Base-by-base conservation (phyloP, 2,888 invertebrate species). In the Argyresthia albistria region DNA sequence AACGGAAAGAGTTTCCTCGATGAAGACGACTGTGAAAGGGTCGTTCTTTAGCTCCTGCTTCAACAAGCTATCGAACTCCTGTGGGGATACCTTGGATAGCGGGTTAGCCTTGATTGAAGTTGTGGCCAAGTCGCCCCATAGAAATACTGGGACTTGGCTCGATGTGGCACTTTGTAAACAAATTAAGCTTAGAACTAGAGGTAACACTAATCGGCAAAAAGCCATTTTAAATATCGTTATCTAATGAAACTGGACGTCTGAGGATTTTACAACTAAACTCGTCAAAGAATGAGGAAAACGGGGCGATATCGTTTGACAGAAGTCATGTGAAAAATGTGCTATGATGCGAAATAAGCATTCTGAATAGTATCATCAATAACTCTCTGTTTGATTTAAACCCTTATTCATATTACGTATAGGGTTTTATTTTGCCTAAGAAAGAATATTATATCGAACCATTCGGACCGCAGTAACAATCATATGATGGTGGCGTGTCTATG, bases 71-170 rank as follows among this genome's bases (percentile, higher is more conserved):
- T 69, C 66, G 59, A 89, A 89, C 52, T 88, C 76, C 0, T 62
- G 55, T 10, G 66, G 59, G 0, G 73, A 59, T 0, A 80, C 63
- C 51, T 68, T 73, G 8, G 63, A 57, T 3, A 90, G 57, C 0
- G 87, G 82, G 54, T 76, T 76, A 0, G 76, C 62, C 55, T 70
- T 67, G 10, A 63, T 49, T 1, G 72, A 64, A 52, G 61, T 58
- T 46, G 65, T 66, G 8, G 66, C 63, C 51, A 80, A 57, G 56
- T 86, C 78, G 36, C 89, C 90, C 91, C 91, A 92, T 55, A 92
- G 60, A 58, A 89, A 83, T 48, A 90, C 90, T 58, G 92, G 91
- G 43, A 90, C 89, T 58, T 83, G 76, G 53, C 80, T 82, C 36
- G 80, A 69, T 59, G 63, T 69, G 59, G 65, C 68, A 65, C 70